These are phyloP conservation scores for Nicator chloris DNA, from an alignment of 2,113 vertebrate genomes.

Conservation along the genomic window DNA sequence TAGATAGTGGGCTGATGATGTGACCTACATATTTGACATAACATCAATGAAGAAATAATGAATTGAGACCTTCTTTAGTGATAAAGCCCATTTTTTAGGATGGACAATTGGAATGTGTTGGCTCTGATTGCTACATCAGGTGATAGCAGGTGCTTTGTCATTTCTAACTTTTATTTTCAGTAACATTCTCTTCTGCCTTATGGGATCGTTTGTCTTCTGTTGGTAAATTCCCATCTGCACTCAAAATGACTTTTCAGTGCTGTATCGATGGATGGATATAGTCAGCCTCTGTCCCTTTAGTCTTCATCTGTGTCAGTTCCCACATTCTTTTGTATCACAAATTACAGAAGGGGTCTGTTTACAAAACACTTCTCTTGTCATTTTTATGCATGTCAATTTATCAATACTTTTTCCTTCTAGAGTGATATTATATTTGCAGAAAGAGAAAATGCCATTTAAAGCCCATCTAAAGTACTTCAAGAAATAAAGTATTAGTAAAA, in stretches of 20 bases:
- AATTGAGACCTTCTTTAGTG: slow-evolving; percentile 43
- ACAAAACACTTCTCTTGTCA: neutral
- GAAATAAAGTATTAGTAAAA: neutral
- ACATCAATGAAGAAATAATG: slow-evolving; percentile 57
- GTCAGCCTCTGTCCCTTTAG: slow-evolving; percentile 31
- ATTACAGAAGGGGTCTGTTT: slow-evolving; percentile 21
- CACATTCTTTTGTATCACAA: neutral
- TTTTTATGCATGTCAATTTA: neutral
- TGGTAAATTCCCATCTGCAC: slow-evolving; percentile 59
- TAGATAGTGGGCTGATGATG: neutral
- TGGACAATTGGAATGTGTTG: slow-evolving; percentile 26
- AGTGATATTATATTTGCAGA: neutral
- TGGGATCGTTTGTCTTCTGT: slow-evolving; percentile 35
- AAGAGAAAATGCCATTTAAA: neutral
- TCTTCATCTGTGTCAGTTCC: neutral
- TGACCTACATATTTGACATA: slow-evolving; percentile 51
- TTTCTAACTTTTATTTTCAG: slow-evolving; percentile 62
- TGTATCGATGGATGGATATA: slow-evolving; percentile 7
- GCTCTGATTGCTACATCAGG: slow-evolving; percentile 44
- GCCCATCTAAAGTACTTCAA: neutral
- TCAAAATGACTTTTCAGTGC: slow-evolving; percentile 54
- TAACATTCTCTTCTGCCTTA: slow-evolving; percentile 38
- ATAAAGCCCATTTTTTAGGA: slow-evolving; percentile 51
- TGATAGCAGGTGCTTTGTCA: slow-evolving; percentile 38
- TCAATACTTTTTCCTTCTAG: neutral